Evolutionary conservation across 2,888 invertebrate species (phyloP).

Genomic region (Helicoverpa assulta): DNA sequence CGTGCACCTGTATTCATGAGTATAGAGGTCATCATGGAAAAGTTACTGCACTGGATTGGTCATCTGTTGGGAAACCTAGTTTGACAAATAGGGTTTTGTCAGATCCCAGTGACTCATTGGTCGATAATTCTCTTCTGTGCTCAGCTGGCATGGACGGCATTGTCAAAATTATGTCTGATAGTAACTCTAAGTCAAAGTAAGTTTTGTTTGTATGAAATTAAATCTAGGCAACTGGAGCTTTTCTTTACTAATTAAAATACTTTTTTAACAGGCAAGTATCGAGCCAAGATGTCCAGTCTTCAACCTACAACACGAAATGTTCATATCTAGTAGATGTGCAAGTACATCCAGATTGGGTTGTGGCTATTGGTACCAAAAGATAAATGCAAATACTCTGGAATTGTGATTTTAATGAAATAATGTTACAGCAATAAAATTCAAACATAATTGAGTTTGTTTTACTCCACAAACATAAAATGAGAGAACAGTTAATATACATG

Average conservation of each 20-base stretch:
- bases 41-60: constrained; percentile 92
- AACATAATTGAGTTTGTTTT: constrained; percentile 35
- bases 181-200: constrained; percentile 83
- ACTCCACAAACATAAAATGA: constrained; percentile 41
- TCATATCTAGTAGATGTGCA: constrained; percentile 87
- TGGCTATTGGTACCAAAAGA: constrained; percentile 86
- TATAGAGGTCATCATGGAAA: constrained; percentile 92
- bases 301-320: constrained; percentile 87
- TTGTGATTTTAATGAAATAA: constrained; percentile 32
- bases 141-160: constrained; percentile 92
- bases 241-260: constrained; percentile 7
- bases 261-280: constrained; percentile 79
- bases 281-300: constrained; percentile 82
- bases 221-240: background rate
- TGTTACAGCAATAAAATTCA: constrained; percentile 49
- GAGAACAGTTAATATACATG: constrained; percentile 29
- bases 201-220: constrained; percentile 42
- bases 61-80: constrained; percentile 79
- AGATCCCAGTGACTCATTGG: constrained; percentile 74
- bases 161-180: constrained; percentile 92
- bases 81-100: constrained; percentile 76
- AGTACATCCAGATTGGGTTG: constrained; percentile 87
- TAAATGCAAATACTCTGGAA: constrained; percentile 57
- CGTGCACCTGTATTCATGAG: constrained; percentile 91
- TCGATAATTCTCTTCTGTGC: constrained; percentile 89